Conservation (phyloP, 2,797 vertebrate species). For the Ctenopoma multispine region DNA sequence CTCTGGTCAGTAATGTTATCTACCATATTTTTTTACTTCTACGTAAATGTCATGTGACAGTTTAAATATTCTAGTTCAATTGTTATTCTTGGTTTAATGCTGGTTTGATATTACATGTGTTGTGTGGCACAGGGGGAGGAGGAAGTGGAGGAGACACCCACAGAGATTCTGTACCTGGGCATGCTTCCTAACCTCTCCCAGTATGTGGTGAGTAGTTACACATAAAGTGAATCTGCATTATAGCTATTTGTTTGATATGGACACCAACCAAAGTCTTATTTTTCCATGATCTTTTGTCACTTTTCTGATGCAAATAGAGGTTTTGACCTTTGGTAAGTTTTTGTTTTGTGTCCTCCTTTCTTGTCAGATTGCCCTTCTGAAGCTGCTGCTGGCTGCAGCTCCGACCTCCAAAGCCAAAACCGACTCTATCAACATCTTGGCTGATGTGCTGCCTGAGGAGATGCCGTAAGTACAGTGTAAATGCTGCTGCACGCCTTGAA, state of each 20-base stretch:
- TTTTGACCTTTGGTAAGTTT: neutral
- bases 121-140: slow-evolving; percentile 89
- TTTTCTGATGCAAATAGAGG: neutral
- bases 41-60: neutral
- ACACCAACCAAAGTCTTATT: neutral
- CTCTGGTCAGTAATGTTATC: slow-evolving; percentile 85
- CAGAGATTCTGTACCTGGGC: slow-evolving; percentile 91
- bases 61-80: neutral
- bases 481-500: neutral
- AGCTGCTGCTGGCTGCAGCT: slow-evolving; percentile 95
- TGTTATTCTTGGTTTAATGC: too few species aligned
- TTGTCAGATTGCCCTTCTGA: slow-evolving; percentile 91
- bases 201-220: slow-evolving; percentile 92
- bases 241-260: neutral
- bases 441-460: slow-evolving; percentile 95
- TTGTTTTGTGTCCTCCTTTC: slow-evolving; percentile 9
- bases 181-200: slow-evolving; percentile 96
- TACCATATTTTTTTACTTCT: neutral
- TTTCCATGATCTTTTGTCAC: neutral
- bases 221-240: neutral
- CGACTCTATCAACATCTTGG: slow-evolving; percentile 97
- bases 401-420: slow-evolving; percentile 99
- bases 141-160: slow-evolving; percentile 91
- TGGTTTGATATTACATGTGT: neutral
- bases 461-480: slow-evolving; percentile 91